phyloP scores from a whole-genome alignment of 2,113 vertebrate genomes.

The Siphamia tubifer region DNA sequence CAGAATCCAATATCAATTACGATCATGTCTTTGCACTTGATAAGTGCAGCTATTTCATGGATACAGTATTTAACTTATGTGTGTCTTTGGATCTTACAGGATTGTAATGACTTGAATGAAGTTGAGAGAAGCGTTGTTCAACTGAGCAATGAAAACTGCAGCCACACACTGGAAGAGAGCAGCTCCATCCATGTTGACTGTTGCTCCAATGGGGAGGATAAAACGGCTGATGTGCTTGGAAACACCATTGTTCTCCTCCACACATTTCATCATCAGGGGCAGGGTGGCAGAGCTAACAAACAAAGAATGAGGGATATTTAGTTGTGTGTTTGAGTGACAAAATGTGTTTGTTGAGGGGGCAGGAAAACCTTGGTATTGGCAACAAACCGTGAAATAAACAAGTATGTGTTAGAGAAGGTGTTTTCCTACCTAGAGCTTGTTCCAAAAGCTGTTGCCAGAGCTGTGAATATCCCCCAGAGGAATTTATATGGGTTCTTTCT shows the following conservation, averaged over 20 bases:
- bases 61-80: background rate
- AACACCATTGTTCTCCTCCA: constrained; percentile 89
- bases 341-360: background rate
- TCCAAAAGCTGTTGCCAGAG: constrained; percentile 89
- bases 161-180: constrained; percentile 93
- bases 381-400: background rate
- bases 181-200: constrained; percentile 93
- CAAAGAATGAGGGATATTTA: background rate
- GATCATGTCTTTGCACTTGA: no score
- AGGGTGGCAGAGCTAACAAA: constrained; percentile 85
- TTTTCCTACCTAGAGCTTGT: constrained; percentile 87
- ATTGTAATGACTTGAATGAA: constrained; percentile 90
- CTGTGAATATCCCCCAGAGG: constrained; percentile 85
- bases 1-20: background rate
- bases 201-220: constrained; percentile 91
- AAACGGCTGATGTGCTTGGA: constrained; percentile 91
- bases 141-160: constrained; percentile 89
- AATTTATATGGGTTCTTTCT: constrained; percentile 90
- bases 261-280: constrained; percentile 91
- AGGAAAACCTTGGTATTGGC: background rate
- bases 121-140: constrained; percentile 80
- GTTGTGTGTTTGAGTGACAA: background rate
- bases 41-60: background rate
- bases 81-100: constrained; percentile 80
- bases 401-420: background rate